Evolutionary conservation across 2,888 invertebrate species (phyloP), one percentile per base, ranked within the genome.

Genomic region (Thalpophila matura): DNA sequence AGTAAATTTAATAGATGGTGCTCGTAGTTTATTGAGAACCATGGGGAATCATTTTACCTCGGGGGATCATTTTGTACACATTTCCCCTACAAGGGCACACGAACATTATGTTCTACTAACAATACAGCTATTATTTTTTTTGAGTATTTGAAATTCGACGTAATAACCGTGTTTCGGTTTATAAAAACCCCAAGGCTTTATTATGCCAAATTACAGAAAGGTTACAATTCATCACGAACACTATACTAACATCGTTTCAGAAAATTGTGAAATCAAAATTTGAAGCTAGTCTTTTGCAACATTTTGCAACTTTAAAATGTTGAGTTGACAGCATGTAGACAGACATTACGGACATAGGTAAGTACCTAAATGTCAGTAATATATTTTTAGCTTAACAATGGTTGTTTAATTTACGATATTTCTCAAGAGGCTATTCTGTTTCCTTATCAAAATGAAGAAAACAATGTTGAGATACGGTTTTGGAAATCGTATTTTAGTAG

Each of bases 151-250:
- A 64, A 61, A 54, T 71, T 56, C 31, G 27, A 66, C 42, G 57
- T 78, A 63, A 76, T 56, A 59, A 40, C 56, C 51, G 22, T 74
- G 35, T 69, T 74, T 71, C 47, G 63, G 74, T 61, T 69, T 51
- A 74, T 74, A 74, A 71, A 71, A 74, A 74, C 58, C 59, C 59
- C 51, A 67, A 77, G 77, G 73, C 77, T 76, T 38, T 57, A 74
- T 69, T 74, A 77, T 47, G 60, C 55, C 62, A 74, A 69, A 77
- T 75, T 77, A 60, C 58, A 67, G 55, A 69, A 63, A 57, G 60
- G 38, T 53, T 59, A 40, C 66, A 46, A 70, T 66, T 65, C 58
- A 70, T 59, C 66, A 63, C 62, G 64, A 74, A 70, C 43, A 51
- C 45, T 64, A 54, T 29, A 35, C 51, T 31, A 61, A 42, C 46